phyloP scores from a whole-genome alignment of 2,797 vertebrate species.

The Acanthornis magna region DNA sequence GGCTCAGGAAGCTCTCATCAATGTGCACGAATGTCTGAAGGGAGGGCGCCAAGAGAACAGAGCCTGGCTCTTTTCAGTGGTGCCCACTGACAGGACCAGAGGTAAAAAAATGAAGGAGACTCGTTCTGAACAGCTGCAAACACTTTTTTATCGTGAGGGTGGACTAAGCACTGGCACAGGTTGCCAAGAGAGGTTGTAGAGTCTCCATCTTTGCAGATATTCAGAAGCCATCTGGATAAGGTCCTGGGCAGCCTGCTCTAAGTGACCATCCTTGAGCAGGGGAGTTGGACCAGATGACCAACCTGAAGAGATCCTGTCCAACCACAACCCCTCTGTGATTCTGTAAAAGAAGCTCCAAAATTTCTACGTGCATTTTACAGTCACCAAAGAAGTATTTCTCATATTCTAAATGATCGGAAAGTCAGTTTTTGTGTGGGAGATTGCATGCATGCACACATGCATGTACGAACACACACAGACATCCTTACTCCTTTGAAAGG shows the following conservation, averaged over 20 bases:
- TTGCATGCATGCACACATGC: neutral
- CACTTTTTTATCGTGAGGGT: neutral
- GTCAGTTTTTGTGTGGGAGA: neutral
- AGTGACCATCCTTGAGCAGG: neutral
- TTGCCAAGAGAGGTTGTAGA: neutral
- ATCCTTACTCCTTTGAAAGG: neutral
- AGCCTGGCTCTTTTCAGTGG: neutral
- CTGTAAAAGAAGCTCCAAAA: neutral
- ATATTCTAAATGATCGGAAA: neutral
- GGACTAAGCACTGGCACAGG: neutral
- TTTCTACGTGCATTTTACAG: neutral
- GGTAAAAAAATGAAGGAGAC: neutral
- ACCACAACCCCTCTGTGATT: neutral
- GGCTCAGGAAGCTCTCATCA: neutral
- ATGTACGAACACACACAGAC: neutral
- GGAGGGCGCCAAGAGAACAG: neutral
- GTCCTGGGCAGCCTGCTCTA: neutral
- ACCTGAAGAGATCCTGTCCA: neutral
- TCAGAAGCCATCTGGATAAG: neutral
- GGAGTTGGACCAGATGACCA: neutral
- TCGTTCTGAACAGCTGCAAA: neutral
- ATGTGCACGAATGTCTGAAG: neutral
- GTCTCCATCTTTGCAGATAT: neutral
- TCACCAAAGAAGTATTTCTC: neutral
- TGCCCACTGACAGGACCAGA: neutral